Evolutionary conservation across 2,888 invertebrate species (phyloP).

Genomic region (Heterodera filipjevi): DNA sequence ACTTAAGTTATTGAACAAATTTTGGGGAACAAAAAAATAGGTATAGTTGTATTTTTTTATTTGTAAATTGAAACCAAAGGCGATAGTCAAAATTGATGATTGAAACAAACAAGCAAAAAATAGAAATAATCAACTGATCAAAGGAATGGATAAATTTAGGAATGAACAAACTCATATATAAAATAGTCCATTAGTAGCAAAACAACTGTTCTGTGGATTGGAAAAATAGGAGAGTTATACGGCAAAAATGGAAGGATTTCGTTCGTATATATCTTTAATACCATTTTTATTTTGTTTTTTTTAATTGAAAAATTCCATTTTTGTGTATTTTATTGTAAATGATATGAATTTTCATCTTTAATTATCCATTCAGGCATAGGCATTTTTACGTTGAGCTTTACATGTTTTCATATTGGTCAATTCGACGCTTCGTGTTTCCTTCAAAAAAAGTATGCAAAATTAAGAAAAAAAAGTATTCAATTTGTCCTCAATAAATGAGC

Average conservation of each 20-base stretch:
- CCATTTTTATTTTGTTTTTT: too few species aligned
- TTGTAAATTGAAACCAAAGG: too few species aligned
- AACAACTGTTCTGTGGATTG: not conserved
- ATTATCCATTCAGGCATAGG: not conserved
- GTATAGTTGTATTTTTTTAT: too few species aligned
- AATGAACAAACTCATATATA: not conserved
- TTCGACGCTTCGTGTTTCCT: slow-evolving; percentile 90
- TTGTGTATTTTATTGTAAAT: not conserved
- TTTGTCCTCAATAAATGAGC: too few species aligned
- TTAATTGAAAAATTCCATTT: too few species aligned
- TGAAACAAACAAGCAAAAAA: not conserved
- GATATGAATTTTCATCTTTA: not conserved
- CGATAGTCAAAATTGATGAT: not conserved
- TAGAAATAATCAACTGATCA: not conserved
- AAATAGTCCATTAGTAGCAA: not conserved
- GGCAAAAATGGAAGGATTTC: not conserved
- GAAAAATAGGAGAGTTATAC: not conserved
- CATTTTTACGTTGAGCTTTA: slow-evolving; percentile 2
- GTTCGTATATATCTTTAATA: too few species aligned
- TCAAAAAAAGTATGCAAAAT: not conserved
- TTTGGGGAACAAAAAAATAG: too few species aligned
- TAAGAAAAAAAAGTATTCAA: too few species aligned
- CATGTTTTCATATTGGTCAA: slow-evolving; percentile 74
- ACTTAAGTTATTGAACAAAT: too few species aligned
- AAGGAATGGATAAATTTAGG: not conserved